A percentile compares a stretch with the other conserved stretches of the same genome.
These are phyloP conservation scores for Osedax frankpressi DNA, from an alignment of 2,888 invertebrate species.

Conservation along the genomic window DNA sequence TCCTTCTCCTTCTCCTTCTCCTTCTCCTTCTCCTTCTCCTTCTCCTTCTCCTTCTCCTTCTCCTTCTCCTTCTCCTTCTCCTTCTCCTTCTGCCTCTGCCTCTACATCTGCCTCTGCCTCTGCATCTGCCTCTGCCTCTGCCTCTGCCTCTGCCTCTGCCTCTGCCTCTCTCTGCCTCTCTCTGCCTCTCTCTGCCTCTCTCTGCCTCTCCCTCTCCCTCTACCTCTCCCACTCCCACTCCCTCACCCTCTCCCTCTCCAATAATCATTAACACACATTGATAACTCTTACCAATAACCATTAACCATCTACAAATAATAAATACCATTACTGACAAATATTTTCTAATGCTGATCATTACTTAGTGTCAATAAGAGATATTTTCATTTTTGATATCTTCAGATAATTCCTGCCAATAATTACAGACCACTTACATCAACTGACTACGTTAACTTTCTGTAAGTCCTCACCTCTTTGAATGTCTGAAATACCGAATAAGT, in stretches of 20 bases:
- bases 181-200: not conserved
- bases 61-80: slow-evolving; percentile 5
- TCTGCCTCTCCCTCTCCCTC: not conserved
- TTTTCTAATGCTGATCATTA: no score
- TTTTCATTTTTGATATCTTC: no score
- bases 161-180: not conserved
- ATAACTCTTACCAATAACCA: not conserved
- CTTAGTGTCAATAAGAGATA: not conserved
- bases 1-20: not conserved
- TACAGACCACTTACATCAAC: no score
- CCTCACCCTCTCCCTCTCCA: not conserved
- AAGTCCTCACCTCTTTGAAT: no score
- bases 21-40: not conserved
- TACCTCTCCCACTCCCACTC: no score
- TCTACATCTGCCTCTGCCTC: no score
- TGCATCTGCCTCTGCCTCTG: no score
- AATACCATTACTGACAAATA: no score
- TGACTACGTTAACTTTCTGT: no score
- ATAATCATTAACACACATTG: not conserved
- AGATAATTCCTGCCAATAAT: no score
- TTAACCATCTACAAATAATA: not conserved
- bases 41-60: not conserved
- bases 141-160: not conserved
- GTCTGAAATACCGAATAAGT: no score
- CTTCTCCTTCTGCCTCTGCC: no score